These are phyloP conservation scores for Eumaeus atala DNA, from an alignment of 1,140 invertebrate species.

Conservation along the genomic window DNA sequence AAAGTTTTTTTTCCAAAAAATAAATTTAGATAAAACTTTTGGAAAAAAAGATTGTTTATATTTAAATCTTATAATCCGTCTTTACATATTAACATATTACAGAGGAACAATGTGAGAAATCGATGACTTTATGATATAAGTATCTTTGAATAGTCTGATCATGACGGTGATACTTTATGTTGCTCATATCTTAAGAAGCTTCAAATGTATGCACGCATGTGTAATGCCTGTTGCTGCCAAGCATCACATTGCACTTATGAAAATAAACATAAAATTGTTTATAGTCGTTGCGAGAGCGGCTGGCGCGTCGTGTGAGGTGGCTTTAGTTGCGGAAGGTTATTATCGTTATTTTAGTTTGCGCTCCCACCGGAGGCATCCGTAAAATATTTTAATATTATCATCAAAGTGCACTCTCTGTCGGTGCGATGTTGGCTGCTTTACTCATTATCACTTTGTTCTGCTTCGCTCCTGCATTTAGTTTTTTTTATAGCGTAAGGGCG, in stretches of 20 bases:
- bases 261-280: conserved; percentile 22
- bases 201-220: background rate
- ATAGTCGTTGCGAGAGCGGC: conserved; percentile 15
- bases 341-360: conserved; percentile 20
- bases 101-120: too few species aligned
- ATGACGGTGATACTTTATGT: too few species aligned
- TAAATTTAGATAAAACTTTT: too few species aligned
- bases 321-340: conserved; percentile 16
- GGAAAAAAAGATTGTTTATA: too few species aligned
- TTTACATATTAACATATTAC: too few species aligned
- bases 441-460: background rate
- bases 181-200: too few species aligned
- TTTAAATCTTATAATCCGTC: too few species aligned
- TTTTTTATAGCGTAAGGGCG: too few species aligned
- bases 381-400: conserved; percentile 41
- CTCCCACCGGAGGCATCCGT: conserved; percentile 9
- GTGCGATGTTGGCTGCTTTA: conserved; percentile 24
- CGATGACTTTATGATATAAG: too few species aligned
- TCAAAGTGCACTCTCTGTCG: conserved; percentile 33
- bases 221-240: conserved; percentile 2
- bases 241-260: conserved; percentile 19
- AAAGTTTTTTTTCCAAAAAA: too few species aligned
- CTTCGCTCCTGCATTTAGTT: too few species aligned
- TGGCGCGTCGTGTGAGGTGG: conserved; percentile 16
- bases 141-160: too few species aligned